A percentile compares a stretch with the other conserved stretches of the same genome.
Conservation (phyloP, 2,113 vertebrate genomes). For the Oxyura jamaicensis region DNA sequence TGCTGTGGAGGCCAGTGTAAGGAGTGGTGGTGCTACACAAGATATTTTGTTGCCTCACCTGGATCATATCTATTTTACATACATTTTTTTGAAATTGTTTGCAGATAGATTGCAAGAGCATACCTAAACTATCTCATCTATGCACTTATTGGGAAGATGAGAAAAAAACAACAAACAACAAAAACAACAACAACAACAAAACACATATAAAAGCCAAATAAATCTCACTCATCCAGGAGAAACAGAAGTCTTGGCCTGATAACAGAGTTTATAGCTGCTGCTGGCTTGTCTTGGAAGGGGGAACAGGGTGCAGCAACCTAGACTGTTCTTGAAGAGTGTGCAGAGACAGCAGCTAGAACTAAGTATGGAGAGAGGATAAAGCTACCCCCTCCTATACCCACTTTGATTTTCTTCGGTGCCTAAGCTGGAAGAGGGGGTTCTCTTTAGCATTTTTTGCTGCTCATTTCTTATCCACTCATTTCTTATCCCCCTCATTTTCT, state of each 20-base stretch:
- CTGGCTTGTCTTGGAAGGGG: not conserved
- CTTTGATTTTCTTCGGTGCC: not conserved
- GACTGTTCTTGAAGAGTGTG: not conserved
- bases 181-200: too few relatives aligned
- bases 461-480: not conserved
- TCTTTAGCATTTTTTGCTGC: not conserved
- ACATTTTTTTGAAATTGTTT: not conserved
- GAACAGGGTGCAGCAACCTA: not conserved
- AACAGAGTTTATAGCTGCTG: not conserved
- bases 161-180: not conserved
- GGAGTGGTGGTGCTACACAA: not conserved
- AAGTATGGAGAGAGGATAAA: not conserved
- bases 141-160: not conserved
- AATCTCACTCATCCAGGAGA: not conserved
- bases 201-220: not conserved
- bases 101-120: not conserved
- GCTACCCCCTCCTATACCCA: not conserved
- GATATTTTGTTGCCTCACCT: not conserved
- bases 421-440: not conserved
- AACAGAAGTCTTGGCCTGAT: not conserved
- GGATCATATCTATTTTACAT: not conserved
- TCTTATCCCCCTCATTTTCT: not conserved
- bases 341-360: not conserved
- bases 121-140: not conserved
- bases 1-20: not conserved